Evolutionary conservation across 2,888 invertebrate species (phyloP).

Genomic region (Nephrotoma appendiculata): DNA sequence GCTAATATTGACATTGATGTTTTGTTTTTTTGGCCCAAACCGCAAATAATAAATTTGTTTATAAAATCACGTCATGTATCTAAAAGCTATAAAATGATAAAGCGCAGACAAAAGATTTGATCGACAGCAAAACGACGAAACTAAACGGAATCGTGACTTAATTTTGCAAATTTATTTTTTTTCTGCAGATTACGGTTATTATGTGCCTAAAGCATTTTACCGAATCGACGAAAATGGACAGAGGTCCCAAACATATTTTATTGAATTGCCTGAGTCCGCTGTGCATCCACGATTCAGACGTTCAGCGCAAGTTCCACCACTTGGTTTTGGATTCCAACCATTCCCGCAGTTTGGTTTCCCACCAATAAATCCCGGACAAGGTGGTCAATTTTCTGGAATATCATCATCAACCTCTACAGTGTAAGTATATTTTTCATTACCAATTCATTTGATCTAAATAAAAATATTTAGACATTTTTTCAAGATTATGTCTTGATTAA

Average conservation of each 20-base stretch:
- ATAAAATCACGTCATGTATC: neutral
- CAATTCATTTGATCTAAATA: neutral
- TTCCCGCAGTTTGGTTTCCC: neutral
- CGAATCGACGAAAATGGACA: conserved; percentile 7
- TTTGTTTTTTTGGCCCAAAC: neutral
- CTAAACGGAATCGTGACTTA: neutral
- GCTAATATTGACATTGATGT: neutral
- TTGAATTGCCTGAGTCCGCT: neutral
- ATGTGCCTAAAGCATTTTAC: conserved; percentile 8
- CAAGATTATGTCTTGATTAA: neutral
- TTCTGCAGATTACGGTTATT: conserved; percentile 1
- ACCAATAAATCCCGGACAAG: neutral
- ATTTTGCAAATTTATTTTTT: neutral
- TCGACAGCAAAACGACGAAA: neutral
- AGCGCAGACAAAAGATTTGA: neutral
- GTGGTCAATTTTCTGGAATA: neutral
- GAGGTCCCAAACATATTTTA: neutral
- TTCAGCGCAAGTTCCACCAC: neutral
- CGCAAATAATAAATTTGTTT: neutral
- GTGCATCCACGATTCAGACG: neutral
- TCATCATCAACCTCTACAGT: neutral
- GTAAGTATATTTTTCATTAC: neutral
- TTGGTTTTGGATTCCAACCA: neutral
- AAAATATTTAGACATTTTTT: neutral
- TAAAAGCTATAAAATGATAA: neutral